Base-by-base conservation (phyloP, 2,888 invertebrate genomes). In the Andrena haemorrhoa region DNA sequence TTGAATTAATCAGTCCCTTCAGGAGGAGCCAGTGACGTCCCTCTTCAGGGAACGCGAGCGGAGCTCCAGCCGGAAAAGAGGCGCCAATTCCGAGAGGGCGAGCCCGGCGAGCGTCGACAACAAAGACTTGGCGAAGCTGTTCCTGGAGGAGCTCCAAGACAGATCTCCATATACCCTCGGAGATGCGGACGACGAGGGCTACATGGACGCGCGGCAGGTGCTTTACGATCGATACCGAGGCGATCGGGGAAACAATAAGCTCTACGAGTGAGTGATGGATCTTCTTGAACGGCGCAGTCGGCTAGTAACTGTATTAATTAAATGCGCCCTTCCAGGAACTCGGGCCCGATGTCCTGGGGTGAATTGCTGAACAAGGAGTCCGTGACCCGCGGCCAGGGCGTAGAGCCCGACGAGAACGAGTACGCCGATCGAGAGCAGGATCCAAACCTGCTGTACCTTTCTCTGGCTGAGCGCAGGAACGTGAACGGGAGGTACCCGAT, bases 11-110 rank as follows among this genome's bases (percentile, higher is more conserved):
- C 29, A 26, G 4, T 5, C 26, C 47, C n/a, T 26, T 73, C 8
- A 87, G 86, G 86, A 89, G 29, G 89, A 91, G 12, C 78, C 86
- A 2, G 84, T 79, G 0, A 87, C 91, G 2, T 93, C 93, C 1
- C 86, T 88, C 20, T 93, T 93, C 47, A 92, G 93, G 2, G 93
- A 93, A 75, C 90, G 93, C 16, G 91, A 92, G 65, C 84, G 92
- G 79, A 89, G 77, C 41, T 88, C 89, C 16, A 88, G 83, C 66
- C 90, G 84, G 31, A 92, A 91, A 58, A 86, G 92, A 16, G 88
- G 74, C 3, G 61, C 68, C 4, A 64, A 26, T 26, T n/a, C 31
- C 2, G 84, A 87, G 2, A 68, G 85, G 72, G 16, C 47, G 26
- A 75, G 70, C 16, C 12, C 85, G 72, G 16, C 47, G 26, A 75